These are phyloP conservation scores for Emydoidea blandingii DNA, from an alignment of 2,797 vertebrate genomes.

Conservation along the genomic window DNA sequence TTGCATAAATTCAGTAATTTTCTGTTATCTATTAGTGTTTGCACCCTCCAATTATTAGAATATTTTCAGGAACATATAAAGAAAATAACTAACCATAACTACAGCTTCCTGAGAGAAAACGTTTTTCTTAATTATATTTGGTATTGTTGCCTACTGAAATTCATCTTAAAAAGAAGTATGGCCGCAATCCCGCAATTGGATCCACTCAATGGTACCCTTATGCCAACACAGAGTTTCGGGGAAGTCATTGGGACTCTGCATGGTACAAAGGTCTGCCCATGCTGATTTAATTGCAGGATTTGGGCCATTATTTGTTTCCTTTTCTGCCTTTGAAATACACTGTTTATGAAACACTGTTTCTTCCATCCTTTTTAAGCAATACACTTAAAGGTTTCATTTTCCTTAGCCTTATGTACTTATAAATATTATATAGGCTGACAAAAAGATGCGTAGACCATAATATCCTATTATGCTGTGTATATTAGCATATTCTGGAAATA, in stretches of 20 bases:
- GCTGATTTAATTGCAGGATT: slow-evolving; percentile 11
- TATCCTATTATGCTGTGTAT: neutral
- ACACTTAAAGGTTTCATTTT: neutral
- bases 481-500: neutral
- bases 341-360: neutral
- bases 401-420: neutral
- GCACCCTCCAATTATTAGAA: slow-evolving; percentile 44
- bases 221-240: neutral
- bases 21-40: slow-evolving; percentile 28
- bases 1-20: neutral
- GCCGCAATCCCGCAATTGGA: slow-evolving; percentile 24
- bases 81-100: slow-evolving; percentile 56
- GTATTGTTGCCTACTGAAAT: slow-evolving; percentile 50
- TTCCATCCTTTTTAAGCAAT: neutral
- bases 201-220: neutral
- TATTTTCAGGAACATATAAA: slow-evolving; percentile 35
- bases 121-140: slow-evolving; percentile 54
- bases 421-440: neutral
- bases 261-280: slow-evolving; percentile 8
- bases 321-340: neutral
- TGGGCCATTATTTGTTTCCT: slow-evolving; percentile 1
- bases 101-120: neutral
- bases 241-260: neutral
- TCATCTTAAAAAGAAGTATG: slow-evolving; percentile 33
- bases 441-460: slow-evolving; percentile 22